Conservation (phyloP, 2,797 vertebrate genomes). For the Malacoraja senta region DNA sequence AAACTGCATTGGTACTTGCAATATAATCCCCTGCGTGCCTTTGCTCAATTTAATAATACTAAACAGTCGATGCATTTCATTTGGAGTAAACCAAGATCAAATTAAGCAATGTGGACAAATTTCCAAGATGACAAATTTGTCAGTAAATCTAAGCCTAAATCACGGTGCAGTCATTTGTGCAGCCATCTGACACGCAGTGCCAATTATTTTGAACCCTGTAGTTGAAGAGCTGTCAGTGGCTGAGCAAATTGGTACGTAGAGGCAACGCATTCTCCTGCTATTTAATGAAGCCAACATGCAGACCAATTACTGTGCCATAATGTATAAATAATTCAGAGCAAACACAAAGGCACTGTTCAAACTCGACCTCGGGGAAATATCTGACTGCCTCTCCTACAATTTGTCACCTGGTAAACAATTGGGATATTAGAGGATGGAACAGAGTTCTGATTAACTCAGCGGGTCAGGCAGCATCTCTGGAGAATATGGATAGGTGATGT, state of each 20-base stretch:
- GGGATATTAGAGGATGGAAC: not conserved
- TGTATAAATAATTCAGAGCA: conserved; percentile 30
- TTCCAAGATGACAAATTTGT: conserved; percentile 12
- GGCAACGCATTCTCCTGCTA: not conserved
- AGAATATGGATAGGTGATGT: too few relatives aligned
- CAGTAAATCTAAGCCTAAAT: not conserved
- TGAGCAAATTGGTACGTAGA: conserved; percentile 13
- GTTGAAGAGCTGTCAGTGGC: not conserved
- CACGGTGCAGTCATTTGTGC: not conserved
- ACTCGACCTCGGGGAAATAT: not conserved
- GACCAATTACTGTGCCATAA: not conserved
- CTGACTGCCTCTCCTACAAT: not conserved
- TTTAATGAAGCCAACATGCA: not conserved
- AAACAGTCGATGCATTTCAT: not conserved
- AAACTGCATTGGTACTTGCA: not conserved
- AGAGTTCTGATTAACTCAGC: not conserved
- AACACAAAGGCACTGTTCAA: not conserved
- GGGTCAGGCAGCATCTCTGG: not conserved
- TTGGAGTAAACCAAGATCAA: not conserved
- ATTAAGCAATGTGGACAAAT: conserved; percentile 25
- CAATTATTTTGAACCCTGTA: conserved; percentile 34
- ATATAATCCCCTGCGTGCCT: not conserved
- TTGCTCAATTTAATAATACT: conserved; percentile 9
- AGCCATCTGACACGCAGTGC: not conserved
- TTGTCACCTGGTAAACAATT: not conserved